Base-by-base conservation (phyloP, 1,140 invertebrate genomes). In the Cydia amplana region DNA sequence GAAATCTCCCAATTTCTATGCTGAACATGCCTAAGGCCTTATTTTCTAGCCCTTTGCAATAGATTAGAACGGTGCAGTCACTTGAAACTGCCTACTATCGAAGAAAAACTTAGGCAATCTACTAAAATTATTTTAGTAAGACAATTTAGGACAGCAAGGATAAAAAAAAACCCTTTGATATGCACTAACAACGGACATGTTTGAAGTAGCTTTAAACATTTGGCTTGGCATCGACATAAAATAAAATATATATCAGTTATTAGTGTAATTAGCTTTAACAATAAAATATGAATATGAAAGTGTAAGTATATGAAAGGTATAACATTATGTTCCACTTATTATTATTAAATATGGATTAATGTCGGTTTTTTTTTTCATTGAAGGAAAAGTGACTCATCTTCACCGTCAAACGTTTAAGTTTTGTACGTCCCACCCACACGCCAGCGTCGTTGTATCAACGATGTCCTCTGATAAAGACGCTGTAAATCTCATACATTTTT, bases 401-500 rank as follows among this genome's bases (percentile, higher is more conserved):
- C 55, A 23, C 55, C 55, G 20, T 23, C 16, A 43, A 36, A 18
- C 32, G 14, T 36, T 67, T 16, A 32, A 28, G 28, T 36, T 36
- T 18, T 36, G 32, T n/a, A 32, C 16, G 25, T 32, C 28, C 25
- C 65, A 32, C 64, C 14, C 64, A 18, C 65, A 18, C 65, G 65
- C n/a, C 6, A 18, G 65, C 32, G 16, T 32, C 28, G 65, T 36
- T 70, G 55, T 81, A 78, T 84, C 80, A 81, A 70, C 79, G 80
- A 83, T 85, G 80, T 79, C 80, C 78, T 77, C 81, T 79, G 77
- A 85, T 83, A 86, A 87, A 83, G 82, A 81, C 82, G 75, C 80
- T 82, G 83, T 82, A 85, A 87, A 88, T 87, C 85, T 88, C 85
- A 88, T 88, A 88, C 85, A 88, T 88, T 88, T 88, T 87, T 87